Conservation (phyloP, 2,888 invertebrate genomes). For the Sturmia bella region DNA sequence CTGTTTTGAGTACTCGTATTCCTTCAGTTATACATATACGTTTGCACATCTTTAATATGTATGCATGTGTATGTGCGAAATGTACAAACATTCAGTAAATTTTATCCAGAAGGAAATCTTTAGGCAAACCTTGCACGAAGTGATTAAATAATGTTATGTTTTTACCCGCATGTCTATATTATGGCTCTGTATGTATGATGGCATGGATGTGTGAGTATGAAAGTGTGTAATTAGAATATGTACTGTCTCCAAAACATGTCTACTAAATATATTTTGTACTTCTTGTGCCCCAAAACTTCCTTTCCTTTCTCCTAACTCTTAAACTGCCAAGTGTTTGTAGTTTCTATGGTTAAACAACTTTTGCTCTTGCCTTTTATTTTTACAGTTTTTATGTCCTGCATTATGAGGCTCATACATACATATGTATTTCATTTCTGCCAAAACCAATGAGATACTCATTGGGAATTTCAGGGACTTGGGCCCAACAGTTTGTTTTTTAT, state of each 20-base stretch:
- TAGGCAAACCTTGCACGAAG: constrained; percentile 33
- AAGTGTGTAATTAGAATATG: constrained; percentile 36
- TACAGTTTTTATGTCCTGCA: constrained; percentile 30
- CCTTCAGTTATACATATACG: too few species aligned
- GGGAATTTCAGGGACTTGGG: constrained; percentile 17
- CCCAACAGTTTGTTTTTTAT: constrained; percentile 2
- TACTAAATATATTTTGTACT: constrained; percentile 25
- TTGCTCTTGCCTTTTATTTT: constrained; percentile 38
- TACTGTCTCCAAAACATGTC: constrained; percentile 41
- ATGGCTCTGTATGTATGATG: background rate
- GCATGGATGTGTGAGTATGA: background rate
- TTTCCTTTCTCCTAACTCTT: background rate
- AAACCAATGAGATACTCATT: constrained; percentile 11
- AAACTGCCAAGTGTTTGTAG: constrained; percentile 19
- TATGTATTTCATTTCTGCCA: constrained; percentile 2
- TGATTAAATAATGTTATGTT: constrained; percentile 37
- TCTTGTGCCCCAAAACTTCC: background rate
- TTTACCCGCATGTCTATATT: background rate
- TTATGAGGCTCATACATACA: background rate
- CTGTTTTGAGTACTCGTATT: too few species aligned
- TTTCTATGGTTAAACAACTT: constrained; percentile 30
- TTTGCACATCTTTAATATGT: background rate
- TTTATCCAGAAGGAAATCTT: constrained; percentile 38
- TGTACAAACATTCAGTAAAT: constrained; percentile 22
- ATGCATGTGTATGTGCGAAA: too few species aligned